Evolutionary conservation across 2,113 vertebrate genomes (phyloP).

Genomic region (Isichthys henryi): DNA sequence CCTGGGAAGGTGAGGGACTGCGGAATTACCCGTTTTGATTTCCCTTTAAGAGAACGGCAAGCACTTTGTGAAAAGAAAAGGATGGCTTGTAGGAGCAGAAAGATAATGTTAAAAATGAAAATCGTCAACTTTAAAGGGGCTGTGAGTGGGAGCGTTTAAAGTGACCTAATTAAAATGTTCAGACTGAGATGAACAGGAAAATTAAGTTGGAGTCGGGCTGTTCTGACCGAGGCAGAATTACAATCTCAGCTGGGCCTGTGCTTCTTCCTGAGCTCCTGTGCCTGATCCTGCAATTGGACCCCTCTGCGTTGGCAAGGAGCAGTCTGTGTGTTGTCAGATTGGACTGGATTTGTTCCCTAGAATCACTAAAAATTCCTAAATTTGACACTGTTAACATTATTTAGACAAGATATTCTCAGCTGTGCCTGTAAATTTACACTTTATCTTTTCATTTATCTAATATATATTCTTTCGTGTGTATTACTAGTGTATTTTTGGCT

Average conservation of each 20-base stretch:
- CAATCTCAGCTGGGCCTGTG: background rate
- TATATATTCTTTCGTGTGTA: background rate
- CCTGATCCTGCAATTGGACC: background rate
- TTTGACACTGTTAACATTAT: background rate
- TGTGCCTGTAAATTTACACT: background rate
- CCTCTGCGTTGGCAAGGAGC: background rate
- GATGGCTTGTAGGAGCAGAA: background rate
- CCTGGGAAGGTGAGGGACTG: background rate
- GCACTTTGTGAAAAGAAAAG: background rate
- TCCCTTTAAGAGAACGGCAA: background rate
- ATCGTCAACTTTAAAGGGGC: background rate
- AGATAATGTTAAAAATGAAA: background rate
- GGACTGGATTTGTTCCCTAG: background rate
- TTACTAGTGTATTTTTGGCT: background rate
- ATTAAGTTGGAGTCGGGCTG: constrained; percentile 20
- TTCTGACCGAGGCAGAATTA: constrained; percentile 4
- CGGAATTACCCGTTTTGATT: background rate
- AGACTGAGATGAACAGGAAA: constrained; percentile 1
- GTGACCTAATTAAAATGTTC: constrained; percentile 26
- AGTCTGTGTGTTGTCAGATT: background rate
- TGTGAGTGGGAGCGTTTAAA: constrained; percentile 1
- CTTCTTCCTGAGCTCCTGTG: background rate
- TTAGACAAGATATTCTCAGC: background rate
- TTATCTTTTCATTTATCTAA: background rate
- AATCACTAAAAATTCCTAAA: background rate